Evolutionary conservation across 1,140 invertebrate species (phyloP).

Genomic region (Wasmannia auropunctata): DNA sequence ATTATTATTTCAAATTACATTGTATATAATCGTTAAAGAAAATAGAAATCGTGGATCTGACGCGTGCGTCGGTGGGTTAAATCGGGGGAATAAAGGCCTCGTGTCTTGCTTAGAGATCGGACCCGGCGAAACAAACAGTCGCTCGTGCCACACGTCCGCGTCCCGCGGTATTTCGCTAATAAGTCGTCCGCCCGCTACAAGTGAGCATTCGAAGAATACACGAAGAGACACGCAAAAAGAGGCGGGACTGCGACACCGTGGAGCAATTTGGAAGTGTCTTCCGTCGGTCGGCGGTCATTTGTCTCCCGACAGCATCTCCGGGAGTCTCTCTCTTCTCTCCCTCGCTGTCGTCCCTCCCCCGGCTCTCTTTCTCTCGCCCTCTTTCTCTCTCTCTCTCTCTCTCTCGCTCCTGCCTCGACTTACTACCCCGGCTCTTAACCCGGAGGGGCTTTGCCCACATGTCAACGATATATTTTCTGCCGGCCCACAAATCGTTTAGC

Average conservation of each 20-base stretch:
- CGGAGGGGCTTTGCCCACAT: constrained; percentile 80
- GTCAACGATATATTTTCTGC: constrained; percentile 85
- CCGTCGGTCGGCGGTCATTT: constrained; percentile 76
- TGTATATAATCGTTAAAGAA: neutral
- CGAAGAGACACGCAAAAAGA: constrained; percentile 68
- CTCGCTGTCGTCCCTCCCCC: constrained; percentile 61
- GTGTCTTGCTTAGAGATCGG: neutral
- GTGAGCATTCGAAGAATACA: constrained; percentile 64
- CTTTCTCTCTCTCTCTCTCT: constrained; percentile 54
- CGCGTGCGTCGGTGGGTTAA: neutral
- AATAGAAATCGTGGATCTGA: neutral
- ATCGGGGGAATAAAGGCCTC: neutral
- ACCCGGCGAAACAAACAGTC: constrained; percentile 28
- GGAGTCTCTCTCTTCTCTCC: constrained; percentile 69
- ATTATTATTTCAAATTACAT: neutral
- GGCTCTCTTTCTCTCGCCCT: constrained; percentile 57
- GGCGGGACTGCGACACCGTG: constrained; percentile 72
- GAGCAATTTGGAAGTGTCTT: constrained; percentile 77
- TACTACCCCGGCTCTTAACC: constrained; percentile 60
- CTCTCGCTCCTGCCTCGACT: constrained; percentile 20
- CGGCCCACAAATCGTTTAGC: constrained; percentile 84
- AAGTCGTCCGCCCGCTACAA: constrained; percentile 69
- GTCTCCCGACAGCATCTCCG: constrained; percentile 74
- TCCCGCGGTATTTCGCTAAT: constrained; percentile 71
- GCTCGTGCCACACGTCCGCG: constrained; percentile 69